Percentiles rank a stretch among this genome's conserved stretches.
These are phyloP conservation scores for Hypena proboscidalis DNA, from an alignment of 2,888 invertebrate species.

Conservation along the genomic window DNA sequence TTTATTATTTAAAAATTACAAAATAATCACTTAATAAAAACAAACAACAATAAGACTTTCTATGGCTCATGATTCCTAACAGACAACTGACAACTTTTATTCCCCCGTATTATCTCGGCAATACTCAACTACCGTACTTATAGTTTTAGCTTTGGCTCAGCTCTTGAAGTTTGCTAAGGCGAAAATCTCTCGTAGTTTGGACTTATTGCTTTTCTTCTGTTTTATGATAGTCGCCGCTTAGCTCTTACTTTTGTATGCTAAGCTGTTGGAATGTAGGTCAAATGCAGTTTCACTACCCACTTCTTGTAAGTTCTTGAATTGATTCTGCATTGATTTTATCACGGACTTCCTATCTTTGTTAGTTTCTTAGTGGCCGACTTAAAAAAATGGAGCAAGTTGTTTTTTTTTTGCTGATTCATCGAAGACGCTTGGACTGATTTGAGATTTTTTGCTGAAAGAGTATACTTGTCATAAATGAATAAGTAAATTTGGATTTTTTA, in stretches of 20 bases:
- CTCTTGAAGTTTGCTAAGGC: constrained; percentile 31
- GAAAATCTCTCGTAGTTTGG: constrained; percentile 37
- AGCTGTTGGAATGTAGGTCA: constrained; percentile 17
- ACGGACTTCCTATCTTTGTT: too few relatives aligned
- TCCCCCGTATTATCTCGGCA: constrained; percentile 10
- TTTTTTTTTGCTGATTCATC: too few relatives aligned
- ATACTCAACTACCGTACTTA: constrained; percentile 11
- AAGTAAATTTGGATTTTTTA: too few relatives aligned
- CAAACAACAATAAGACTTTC: not conserved
- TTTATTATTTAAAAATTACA: too few relatives aligned
- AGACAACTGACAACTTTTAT: constrained; percentile 10
- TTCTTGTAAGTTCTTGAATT: too few relatives aligned
- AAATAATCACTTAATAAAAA: too few relatives aligned
- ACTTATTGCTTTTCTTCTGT: constrained; percentile 39
- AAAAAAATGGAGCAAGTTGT: too few relatives aligned
- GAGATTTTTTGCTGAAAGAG: too few relatives aligned
- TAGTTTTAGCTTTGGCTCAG: constrained; percentile 30
- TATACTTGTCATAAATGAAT: too few relatives aligned
- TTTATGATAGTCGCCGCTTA: constrained; percentile 29
- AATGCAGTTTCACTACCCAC: not conserved
- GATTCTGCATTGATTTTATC: too few relatives aligned
- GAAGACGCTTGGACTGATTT: too few relatives aligned
- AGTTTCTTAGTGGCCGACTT: too few relatives aligned
- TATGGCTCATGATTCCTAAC: not conserved
- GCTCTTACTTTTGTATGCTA: constrained; percentile 34